Evolutionary conservation across 2,888 invertebrate genomes (phyloP).

Genomic region (Hirtodrosophila alboralis): DNA sequence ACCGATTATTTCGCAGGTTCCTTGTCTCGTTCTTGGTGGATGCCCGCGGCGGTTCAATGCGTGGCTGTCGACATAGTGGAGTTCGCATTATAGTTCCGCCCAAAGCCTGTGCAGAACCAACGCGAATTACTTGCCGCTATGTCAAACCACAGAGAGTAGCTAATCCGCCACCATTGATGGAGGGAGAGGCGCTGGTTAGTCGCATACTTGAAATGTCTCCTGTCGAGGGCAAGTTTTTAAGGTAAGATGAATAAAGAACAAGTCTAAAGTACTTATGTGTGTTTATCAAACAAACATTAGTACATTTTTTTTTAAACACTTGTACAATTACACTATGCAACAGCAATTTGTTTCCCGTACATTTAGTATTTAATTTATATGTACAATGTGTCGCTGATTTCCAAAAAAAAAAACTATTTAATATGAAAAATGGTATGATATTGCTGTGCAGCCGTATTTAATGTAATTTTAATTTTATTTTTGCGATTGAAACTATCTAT

Average conservation of each 20-base stretch:
- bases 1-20: conserved; percentile 87
- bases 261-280: too few relatives aligned
- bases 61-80: conserved; percentile 98
- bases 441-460: too few relatives aligned
- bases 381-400: too few relatives aligned
- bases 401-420: too few relatives aligned
- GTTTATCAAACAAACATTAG: too few relatives aligned
- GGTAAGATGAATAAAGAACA: conserved; percentile 86
- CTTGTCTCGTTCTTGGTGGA: conserved; percentile 99
- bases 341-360: too few relatives aligned
- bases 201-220: conserved; percentile 97
- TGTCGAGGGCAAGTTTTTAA: conserved; percentile 97
- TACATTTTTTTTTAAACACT: too few relatives aligned
- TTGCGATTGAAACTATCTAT: too few relatives aligned
- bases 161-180: conserved; percentile 98
- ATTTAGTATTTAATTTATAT: too few relatives aligned
- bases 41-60: conserved; percentile 99
- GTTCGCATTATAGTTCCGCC: conserved; percentile 98
- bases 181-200: conserved; percentile 98
- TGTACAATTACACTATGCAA: too few relatives aligned
- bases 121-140: conserved; percentile 97
- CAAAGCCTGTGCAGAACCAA: conserved; percentile 96
- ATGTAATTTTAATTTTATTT: too few relatives aligned
- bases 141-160: conserved; percentile 87
- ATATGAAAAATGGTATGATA: too few relatives aligned